Evolutionary conservation across 2,888 invertebrate species (phyloP).

Genomic region (Osmoderma eremita): DNA sequence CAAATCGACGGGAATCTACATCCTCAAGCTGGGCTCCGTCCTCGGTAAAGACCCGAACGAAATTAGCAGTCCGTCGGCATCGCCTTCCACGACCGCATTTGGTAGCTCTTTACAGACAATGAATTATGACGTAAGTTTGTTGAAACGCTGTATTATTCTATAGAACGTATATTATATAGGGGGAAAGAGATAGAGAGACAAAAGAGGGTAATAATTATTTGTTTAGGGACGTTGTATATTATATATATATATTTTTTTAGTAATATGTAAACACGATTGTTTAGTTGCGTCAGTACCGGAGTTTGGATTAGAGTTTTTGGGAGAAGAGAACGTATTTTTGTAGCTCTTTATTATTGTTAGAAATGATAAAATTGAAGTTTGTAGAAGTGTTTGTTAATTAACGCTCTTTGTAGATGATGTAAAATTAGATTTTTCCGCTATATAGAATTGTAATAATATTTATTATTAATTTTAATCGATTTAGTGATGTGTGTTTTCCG

Average conservation of each 20-base stretch:
- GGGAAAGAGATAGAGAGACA: background rate
- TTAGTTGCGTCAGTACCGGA: no score
- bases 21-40: constrained; percentile 81
- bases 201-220: background rate
- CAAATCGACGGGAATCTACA: constrained; percentile 84
- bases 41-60: constrained; percentile 77
- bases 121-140: constrained; percentile 69
- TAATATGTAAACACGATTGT: no score
- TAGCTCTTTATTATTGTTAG: constrained; percentile 35
- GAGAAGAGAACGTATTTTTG: constrained; percentile 23
- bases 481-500: constrained; percentile 2
- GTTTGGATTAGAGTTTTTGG: constrained; percentile 9
- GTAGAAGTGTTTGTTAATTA: background rate
- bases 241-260: constrained; percentile 6
- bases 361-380: background rate
- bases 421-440: background rate
- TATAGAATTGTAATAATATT: constrained; percentile 3
- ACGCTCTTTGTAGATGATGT: constrained; percentile 20
- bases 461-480: background rate
- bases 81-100: constrained; percentile 53
- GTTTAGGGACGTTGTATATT: background rate
- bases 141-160: constrained; percentile 61
- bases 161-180: constrained; percentile 49
- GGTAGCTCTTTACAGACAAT: constrained; percentile 63
- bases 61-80: constrained; percentile 54